Evolutionary conservation across 2,888 invertebrate species (phyloP).

Genomic region (Drosophila maculinotata): DNA sequence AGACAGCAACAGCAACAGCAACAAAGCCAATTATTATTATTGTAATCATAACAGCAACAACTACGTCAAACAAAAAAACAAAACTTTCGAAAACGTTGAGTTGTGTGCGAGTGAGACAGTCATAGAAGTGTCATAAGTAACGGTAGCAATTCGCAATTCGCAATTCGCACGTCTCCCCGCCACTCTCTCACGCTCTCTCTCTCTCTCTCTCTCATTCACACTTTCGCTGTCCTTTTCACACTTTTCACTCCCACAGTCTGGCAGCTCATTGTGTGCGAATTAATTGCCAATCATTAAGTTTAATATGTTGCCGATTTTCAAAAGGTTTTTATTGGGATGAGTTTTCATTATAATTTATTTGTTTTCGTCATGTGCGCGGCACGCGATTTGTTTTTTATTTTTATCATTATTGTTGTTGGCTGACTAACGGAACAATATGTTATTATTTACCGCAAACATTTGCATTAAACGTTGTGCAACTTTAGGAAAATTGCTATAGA

Average conservation of each 20-base stretch:
- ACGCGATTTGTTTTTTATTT: conserved; percentile 55
- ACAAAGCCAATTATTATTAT: conserved; percentile 30
- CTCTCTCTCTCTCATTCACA: background rate
- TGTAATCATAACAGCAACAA: conserved; percentile 15
- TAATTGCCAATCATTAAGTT: conserved; percentile 38
- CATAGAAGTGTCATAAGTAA: conserved; percentile 13
- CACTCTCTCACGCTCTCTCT: background rate
- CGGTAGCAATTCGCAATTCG: conserved; percentile 27
- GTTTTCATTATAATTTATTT: conserved; percentile 18
- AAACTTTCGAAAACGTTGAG: conserved; percentile 25
- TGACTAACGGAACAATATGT: conserved; percentile 27
- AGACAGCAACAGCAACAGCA: too few species aligned
- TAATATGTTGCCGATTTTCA: conserved; percentile 40
- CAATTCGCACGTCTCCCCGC: conserved; percentile 9
- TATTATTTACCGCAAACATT: conserved; percentile 28
- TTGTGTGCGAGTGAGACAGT: conserved; percentile 23
- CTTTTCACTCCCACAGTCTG: conserved; percentile 15
- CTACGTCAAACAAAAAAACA: background rate
- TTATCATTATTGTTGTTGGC: conserved; percentile 16
- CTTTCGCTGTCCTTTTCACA: conserved; percentile 8
- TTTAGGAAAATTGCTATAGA: conserved; percentile 37
- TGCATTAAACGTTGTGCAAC: conserved; percentile 12
- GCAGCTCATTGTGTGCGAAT: conserved; percentile 28
- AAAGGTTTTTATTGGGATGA: background rate
- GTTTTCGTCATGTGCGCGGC: conserved; percentile 55